A percentile compares a stretch with the other conserved stretches of the same genome.
phyloP scores from a whole-genome alignment of 2,888 invertebrate species.

The Gasteruption jaculator region DNA sequence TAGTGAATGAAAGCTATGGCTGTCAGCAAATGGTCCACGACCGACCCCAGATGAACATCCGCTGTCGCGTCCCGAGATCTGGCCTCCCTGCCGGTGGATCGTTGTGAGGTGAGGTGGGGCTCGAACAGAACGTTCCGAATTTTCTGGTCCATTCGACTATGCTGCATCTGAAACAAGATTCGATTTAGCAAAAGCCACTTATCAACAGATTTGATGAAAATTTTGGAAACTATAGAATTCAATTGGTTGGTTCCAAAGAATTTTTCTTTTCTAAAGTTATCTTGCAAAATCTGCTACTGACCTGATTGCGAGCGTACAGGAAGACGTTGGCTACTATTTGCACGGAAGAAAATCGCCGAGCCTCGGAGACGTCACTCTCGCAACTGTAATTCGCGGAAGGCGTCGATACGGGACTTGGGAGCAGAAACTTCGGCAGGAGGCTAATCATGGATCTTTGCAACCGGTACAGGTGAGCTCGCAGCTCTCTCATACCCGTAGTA shows the following conservation, averaged over 20 bases:
- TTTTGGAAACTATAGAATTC: constrained; percentile 1
- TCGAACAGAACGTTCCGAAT: constrained; percentile 45
- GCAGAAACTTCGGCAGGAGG: constrained; percentile 67
- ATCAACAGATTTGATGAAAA: not conserved
- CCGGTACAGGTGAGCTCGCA: constrained; percentile 61
- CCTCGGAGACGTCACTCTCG: constrained; percentile 28
- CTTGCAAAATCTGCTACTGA: constrained; percentile 21
- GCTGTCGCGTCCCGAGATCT: constrained; percentile 33
- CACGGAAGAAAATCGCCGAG: constrained; percentile 37
- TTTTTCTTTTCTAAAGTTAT: not conserved
- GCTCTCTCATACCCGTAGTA: constrained; percentile 43
- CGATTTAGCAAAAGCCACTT: not conserved
- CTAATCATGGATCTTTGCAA: constrained; percentile 73
- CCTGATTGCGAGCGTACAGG: constrained; percentile 64
- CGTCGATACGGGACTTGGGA: constrained; percentile 21
- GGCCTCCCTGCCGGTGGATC: constrained; percentile 31
- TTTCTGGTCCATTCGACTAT: constrained; percentile 46
- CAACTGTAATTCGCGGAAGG: constrained; percentile 22
- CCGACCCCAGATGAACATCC: constrained; percentile 41
- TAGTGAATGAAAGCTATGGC: constrained; percentile 38
- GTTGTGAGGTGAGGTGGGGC: constrained; percentile 38
- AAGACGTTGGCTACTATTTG: constrained; percentile 71
- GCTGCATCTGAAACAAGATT: constrained; percentile 37
- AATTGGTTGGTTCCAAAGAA: no score
- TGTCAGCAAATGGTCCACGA: constrained; percentile 43